These are phyloP conservation scores for Meloidogyne chitwoodi DNA, from an alignment of 1,140 invertebrate species.

Conservation along the genomic window DNA sequence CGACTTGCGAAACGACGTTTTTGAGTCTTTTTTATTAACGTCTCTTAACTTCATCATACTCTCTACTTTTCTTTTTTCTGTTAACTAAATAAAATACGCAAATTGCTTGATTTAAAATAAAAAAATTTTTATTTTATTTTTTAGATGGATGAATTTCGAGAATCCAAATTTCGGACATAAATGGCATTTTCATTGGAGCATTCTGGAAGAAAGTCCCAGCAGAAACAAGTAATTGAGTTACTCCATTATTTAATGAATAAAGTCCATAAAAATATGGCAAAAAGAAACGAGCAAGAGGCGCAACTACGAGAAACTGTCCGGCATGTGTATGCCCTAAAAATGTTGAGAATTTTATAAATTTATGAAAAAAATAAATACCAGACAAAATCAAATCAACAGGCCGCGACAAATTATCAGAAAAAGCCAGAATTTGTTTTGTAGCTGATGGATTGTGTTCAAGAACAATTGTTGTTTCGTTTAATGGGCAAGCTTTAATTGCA, in stretches of 20 bases:
- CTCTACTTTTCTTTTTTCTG: too few relatives aligned
- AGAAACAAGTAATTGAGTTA: slow-evolving; percentile 36
- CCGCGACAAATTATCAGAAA: slow-evolving; percentile 5
- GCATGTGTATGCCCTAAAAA: slow-evolving; percentile 38
- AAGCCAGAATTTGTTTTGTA: slow-evolving; percentile 29
- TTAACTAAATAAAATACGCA: too few relatives aligned
- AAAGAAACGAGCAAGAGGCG: slow-evolving; percentile 43
- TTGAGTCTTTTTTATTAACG: too few relatives aligned
- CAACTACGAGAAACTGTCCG: slow-evolving; percentile 39
- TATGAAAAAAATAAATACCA: slow-evolving; percentile 1
- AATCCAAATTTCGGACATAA: slow-evolving; percentile 42
- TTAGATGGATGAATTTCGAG: slow-evolving; percentile 3
- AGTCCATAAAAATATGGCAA: slow-evolving; percentile 45
- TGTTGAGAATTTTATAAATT: too few relatives aligned
- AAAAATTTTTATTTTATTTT: too few relatives aligned
- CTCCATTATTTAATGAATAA: slow-evolving; percentile 28
- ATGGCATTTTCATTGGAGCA: slow-evolving; percentile 47
- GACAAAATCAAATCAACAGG: slow-evolving; percentile 42
- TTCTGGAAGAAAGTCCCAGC: slow-evolving; percentile 46
- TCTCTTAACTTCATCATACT: too few relatives aligned
- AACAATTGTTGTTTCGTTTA: slow-evolving; percentile 35
- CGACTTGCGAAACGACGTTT: too few relatives aligned
- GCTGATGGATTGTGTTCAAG: slow-evolving; percentile 45
- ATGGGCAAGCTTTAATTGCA: slow-evolving; percentile 21
- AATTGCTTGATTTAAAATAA: too few relatives aligned